Conservation (phyloP, 2,888 invertebrate genomes). For the Pammene fasciana region DNA sequence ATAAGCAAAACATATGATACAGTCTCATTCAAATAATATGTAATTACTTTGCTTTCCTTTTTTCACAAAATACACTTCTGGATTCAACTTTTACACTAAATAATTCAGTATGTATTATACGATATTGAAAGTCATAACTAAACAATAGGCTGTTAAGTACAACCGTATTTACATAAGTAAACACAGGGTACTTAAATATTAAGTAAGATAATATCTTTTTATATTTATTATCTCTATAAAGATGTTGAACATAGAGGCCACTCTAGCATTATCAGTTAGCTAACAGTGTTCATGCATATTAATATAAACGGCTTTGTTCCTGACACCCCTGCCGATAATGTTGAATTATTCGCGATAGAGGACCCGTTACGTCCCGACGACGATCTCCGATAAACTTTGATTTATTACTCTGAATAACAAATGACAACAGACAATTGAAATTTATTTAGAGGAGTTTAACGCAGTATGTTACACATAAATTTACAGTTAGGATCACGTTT, state of each 20-base stretch:
- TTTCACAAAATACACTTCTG: too few relatives aligned
- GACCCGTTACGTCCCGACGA: conserved; percentile 71
- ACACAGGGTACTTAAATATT: conserved; percentile 2
- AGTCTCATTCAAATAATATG: too few relatives aligned
- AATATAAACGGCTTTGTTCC: conserved; percentile 54
- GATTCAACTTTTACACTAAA: too few relatives aligned
- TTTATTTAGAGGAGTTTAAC: conserved; percentile 79
- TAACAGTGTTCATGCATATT: conserved; percentile 30
- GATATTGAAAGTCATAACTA: not conserved
- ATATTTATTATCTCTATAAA: conserved; percentile 26
- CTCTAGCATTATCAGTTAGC: conserved; percentile 20
- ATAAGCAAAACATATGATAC: too few relatives aligned
- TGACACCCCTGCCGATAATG: conserved; percentile 69
- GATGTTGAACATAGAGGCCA: conserved; percentile 19
- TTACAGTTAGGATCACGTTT: conserved; percentile 72
- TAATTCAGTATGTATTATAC: too few relatives aligned
- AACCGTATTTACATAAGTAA: conserved; percentile 17
- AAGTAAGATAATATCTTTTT: conserved; percentile 13
- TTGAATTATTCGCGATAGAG: conserved; percentile 74
- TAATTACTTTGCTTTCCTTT: too few relatives aligned
- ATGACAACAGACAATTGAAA: conserved; percentile 81
- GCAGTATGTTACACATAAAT: conserved; percentile 72
- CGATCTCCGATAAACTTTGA: conserved; percentile 77
- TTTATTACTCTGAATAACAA: conserved; percentile 79
- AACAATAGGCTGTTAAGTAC: conserved; percentile 3